Evolutionary conservation across 1,140 invertebrate genomes (phyloP), one percentile per base, ranked within the genome.

Genomic region (Drosophila tani): DNA sequence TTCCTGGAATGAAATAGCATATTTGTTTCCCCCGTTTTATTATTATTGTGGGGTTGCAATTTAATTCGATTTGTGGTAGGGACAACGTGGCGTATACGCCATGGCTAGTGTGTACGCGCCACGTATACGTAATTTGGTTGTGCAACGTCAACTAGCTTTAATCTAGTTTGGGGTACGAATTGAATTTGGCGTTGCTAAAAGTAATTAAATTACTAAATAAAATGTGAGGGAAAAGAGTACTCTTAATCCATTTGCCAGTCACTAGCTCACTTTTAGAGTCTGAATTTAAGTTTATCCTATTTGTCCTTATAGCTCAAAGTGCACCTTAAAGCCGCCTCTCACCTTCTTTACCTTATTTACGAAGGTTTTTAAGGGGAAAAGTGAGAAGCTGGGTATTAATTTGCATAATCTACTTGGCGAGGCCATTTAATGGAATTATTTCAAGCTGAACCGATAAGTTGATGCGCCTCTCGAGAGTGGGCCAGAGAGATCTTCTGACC

Each of bases 1-100:
- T 66, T 91, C 79, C 92, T 93, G 66, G 63, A 79, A 62, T 58
- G 41, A 24, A 74, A 50, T 32, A 32, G 46, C 49, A n/a, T n/a
- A 21, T 45, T 53, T 53, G 51, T 40, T 47, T 19, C 17, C 27
- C 51, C 14, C 24, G 29, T 51, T 46, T 56, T 74, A 64, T 74
- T 59, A 58, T 51, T 17, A 24, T 53, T 43, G 29, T 7, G 47
- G 47, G 47, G 2, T 38, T 47, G 58, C 51, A 57, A 47, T 77
- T 69, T 17, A 40, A 69, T 60, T 64, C 24, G 35, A 7, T 75
- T 74, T 62, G 69, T 43, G 69, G 58, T 11, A n/a, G 5, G 14
- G 50, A 14, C 45, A 45, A 58, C 47, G 49, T 35, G 46, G 60
- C 73, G 66, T 73, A 82, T 81, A 49, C 73, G 73, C 63, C 35